Evolutionary conservation across 2,113 vertebrate species (phyloP), one percentile per base, ranked within the genome.

Genomic region (Sceloporus tristichus): DNA sequence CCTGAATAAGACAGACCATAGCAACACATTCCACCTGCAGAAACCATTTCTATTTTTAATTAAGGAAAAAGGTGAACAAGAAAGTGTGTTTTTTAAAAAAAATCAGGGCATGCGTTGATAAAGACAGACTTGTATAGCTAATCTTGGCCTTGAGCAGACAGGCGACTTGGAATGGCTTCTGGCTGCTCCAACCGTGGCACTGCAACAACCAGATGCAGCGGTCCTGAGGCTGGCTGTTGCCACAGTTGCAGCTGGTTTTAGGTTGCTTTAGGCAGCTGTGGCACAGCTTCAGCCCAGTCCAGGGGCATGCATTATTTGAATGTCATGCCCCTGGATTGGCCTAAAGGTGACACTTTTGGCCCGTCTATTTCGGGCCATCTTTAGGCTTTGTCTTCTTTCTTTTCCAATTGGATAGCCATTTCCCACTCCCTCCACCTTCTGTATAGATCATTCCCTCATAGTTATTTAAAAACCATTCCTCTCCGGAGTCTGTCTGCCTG

Each of bases 381-480:
- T 77, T 76, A 70, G 68, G 56, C 7, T 79, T 85, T 85, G 71
- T 42, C 87, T 86, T 88, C 89, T 65, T 89, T 2, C 3, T 84
- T 93, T 91, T 87, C 23, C 79, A 79, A 76, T 54, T 75, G 13
- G n/a, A 76, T 53, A 54, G 9, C 9, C 56, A 29, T 5, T 68
- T 14, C 10, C 19, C 11, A 59, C 25, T 48, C n/a, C 68, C 48
- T 56, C 53, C 54, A 34, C 54, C 14, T 27, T 53, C 18, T 23
- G 40, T 23, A 53, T 23, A 38, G n/a, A 59, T 2, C 29, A 29
- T 29, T 84, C 48, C 88, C 38, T 91, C 14, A 16, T 27, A 89
- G 85, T 88, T 94, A 88, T 54, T 94, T 92, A 82, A 94, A 87
- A 94, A 88, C 80, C 11, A 66, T 87, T 90, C 88, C 76, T 75